Percentiles rank a stretch among this genome's conserved stretches.
Evolutionary conservation across 1,140 invertebrate genomes (phyloP).

Genomic region (Anastrepha obliqua): DNA sequence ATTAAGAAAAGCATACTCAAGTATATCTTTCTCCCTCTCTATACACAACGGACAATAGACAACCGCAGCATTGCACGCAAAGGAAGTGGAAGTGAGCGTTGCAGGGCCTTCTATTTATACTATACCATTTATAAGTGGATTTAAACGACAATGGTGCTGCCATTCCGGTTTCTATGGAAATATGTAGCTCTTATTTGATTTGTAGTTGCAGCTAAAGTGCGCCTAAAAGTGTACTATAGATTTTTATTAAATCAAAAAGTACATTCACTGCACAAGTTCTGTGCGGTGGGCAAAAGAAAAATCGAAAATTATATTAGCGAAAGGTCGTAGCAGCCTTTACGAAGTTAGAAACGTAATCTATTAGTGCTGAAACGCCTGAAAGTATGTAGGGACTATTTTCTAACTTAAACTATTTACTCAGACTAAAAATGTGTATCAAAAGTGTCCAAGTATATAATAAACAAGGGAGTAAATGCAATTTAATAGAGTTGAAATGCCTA

Average conservation of each 20-base stretch:
- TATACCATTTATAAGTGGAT: slow-evolving; percentile 6
- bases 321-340: neutral
- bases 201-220: neutral
- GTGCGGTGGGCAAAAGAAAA: neutral
- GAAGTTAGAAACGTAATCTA: neutral
- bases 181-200: slow-evolving; percentile 2
- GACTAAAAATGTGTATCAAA: too few species aligned
- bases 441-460: too few species aligned
- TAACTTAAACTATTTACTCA: too few species aligned
- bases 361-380: neutral
- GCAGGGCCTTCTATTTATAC: neutral
- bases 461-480: too few species aligned
- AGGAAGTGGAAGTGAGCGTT: neutral
- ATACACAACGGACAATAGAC: neutral
- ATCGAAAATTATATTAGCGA: neutral
- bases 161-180: slow-evolving; percentile 27
- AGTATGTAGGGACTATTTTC: neutral
- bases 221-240: slow-evolving; percentile 4
- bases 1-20: slow-evolving; percentile 24
- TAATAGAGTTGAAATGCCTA: too few species aligned
- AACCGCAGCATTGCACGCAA: neutral
- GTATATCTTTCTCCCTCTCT: slow-evolving; percentile 10
- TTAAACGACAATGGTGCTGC: slow-evolving; percentile 13
- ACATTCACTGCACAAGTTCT: neutral
- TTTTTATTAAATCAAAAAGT: slow-evolving; percentile 39